Percentiles rank a stretch among this genome's conserved stretches.
phyloP scores from a whole-genome alignment of 2,797 vertebrate species.

The Podargus strigoides region DNA sequence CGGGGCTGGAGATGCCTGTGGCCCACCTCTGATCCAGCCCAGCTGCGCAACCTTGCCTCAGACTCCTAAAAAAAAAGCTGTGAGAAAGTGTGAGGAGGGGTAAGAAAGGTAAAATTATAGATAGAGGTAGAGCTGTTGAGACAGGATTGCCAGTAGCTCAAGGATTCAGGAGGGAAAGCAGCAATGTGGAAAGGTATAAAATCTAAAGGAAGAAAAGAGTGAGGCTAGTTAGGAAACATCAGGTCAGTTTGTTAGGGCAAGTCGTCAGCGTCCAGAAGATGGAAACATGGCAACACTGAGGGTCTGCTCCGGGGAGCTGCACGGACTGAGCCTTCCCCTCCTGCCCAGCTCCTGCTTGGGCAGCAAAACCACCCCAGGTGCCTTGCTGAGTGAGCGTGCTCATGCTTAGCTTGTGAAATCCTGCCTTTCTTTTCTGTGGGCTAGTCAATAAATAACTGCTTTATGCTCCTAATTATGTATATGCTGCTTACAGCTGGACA shows the following conservation, averaged over 20 bases:
- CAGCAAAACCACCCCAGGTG: not conserved
- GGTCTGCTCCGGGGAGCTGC: not conserved
- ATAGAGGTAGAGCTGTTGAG: not conserved
- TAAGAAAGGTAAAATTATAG: not conserved
- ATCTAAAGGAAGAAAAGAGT: not conserved
- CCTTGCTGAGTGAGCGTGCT: not conserved
- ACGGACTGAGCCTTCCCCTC: not conserved
- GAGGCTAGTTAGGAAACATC: not conserved
- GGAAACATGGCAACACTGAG: rapidly evolving
- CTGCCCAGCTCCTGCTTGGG: rapidly evolving
- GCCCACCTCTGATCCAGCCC: not conserved
- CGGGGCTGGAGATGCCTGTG: not conserved
- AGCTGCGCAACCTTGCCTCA: not conserved
- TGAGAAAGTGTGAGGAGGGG: not conserved
- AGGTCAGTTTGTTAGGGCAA: not conserved
- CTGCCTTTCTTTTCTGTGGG: not conserved
- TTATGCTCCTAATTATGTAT: rapidly evolving
- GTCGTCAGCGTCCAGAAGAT: not conserved
- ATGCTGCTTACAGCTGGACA: not conserved
- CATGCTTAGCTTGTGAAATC: not conserved
- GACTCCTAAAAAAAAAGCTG: not conserved
- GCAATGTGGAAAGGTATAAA: not conserved
- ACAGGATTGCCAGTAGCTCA: not conserved
- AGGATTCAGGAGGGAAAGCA: not conserved
- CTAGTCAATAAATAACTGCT: not conserved